Evolutionary conservation across 2,113 vertebrate species (phyloP).

Genomic region (Junco hyemalis): DNA sequence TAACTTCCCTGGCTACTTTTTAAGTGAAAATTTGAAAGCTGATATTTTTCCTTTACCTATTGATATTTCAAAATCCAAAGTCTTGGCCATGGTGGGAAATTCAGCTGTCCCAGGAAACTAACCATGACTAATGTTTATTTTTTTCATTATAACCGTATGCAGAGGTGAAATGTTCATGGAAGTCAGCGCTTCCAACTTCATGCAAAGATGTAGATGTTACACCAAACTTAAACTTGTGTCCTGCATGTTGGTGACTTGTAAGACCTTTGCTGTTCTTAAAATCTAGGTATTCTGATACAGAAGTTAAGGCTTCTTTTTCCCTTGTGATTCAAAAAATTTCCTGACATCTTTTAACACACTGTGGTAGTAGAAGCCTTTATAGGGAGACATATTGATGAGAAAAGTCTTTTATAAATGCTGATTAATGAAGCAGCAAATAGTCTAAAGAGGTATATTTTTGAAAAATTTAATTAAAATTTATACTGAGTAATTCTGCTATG

Average conservation of each 20-base stretch:
- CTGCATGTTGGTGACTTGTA: background rate
- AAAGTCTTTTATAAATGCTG: background rate
- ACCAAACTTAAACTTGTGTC: background rate
- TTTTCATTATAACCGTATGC: fast-evolving
- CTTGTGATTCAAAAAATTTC: background rate
- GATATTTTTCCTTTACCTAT: background rate
- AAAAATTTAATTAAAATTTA: background rate
- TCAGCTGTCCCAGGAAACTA: background rate
- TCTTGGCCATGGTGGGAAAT: background rate
- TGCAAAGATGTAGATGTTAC: background rate
- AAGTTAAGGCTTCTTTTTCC: background rate
- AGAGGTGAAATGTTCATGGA: background rate
- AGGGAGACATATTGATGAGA: background rate
- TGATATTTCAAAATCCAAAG: background rate
- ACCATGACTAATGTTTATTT: background rate
- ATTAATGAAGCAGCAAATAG: background rate
- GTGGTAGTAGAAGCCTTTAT: background rate
- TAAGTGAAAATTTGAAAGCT: background rate
- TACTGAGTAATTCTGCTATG: background rate
- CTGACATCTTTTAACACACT: background rate
- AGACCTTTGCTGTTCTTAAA: background rate
- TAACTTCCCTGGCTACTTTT: background rate
- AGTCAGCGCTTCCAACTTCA: background rate
- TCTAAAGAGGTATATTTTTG: background rate
- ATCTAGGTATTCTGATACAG: background rate